Conservation (phyloP, 2,113 vertebrate species). For the Octodon degus region DNA sequence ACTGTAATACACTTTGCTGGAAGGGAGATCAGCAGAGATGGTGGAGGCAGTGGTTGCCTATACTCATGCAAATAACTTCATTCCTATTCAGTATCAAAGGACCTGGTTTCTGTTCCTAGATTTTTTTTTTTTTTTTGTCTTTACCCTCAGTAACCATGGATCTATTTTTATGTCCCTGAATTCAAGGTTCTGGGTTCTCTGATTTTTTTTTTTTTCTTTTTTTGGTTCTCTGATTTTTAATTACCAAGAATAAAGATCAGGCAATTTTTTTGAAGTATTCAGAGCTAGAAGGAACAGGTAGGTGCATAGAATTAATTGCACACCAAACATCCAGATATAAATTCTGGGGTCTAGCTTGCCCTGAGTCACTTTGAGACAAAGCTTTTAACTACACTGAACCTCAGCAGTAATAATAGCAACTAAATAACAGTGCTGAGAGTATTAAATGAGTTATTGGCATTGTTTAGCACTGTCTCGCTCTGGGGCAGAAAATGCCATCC, state of each 20-base stretch:
- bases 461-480: not conserved
- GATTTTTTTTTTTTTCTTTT: too few species aligned
- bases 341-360: not conserved
- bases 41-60: not conserved
- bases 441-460: not conserved
- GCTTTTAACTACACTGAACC: not conserved
- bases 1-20: not conserved
- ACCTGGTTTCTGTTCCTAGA: constrained; percentile 30
- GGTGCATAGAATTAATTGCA: not conserved
- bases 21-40: not conserved
- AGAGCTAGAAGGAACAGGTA: not conserved
- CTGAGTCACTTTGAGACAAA: constrained; percentile 18
- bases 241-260: constrained; percentile 45
- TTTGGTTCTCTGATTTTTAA: constrained; percentile 48
- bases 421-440: not conserved
- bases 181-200: not conserved
- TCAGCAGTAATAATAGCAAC: not conserved
- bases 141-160: not conserved
- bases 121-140: not conserved
- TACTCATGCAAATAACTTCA: constrained; percentile 43
- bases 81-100: not conserved
- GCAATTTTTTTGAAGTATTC: not conserved
- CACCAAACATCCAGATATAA: not conserved
- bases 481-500: too few species aligned
- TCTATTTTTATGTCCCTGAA: constrained; percentile 30